These are phyloP conservation scores for Trachurus trachurus DNA, from an alignment of 2,797 vertebrate species.

Conservation along the genomic window DNA sequence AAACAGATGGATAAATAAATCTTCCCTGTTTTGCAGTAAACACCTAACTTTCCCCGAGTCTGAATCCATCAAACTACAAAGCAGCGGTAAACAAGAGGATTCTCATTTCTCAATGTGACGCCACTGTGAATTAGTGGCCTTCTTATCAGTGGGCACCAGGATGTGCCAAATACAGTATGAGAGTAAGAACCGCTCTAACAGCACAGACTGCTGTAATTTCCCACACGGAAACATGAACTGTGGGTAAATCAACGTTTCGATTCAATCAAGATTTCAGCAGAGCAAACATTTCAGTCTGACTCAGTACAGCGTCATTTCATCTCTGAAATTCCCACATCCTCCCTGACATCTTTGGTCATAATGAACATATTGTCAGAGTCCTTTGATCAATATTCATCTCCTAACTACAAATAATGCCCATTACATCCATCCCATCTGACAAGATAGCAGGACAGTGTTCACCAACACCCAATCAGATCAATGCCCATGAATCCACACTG, in stretches of 20 bases:
- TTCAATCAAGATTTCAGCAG: constrained; percentile 22
- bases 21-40: constrained; percentile 30
- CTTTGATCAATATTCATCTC: constrained; percentile 5
- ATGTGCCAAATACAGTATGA: constrained; percentile 42
- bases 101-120: constrained; percentile 53
- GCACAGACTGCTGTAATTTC: constrained; percentile 16
- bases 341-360: neutral
- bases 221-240: constrained; percentile 13
- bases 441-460: neutral
- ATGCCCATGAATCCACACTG: neutral
- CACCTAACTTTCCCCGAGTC: constrained; percentile 28
- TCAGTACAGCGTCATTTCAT: neutral
- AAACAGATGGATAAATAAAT: constrained; percentile 19
- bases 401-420: neutral
- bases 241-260: neutral
- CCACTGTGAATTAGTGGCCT: constrained; percentile 57
- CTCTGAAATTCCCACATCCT: neutral
- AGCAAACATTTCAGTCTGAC: constrained; percentile 13
- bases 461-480: neutral
- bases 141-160: constrained; percentile 60
- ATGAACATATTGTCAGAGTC: neutral
- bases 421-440: neutral
- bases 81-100: constrained; percentile 57
- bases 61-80: constrained; percentile 62
- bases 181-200: constrained; percentile 29